Evolutionary conservation across 2,888 invertebrate species (phyloP).

Genomic region (Himalopsyche tibetana): DNA sequence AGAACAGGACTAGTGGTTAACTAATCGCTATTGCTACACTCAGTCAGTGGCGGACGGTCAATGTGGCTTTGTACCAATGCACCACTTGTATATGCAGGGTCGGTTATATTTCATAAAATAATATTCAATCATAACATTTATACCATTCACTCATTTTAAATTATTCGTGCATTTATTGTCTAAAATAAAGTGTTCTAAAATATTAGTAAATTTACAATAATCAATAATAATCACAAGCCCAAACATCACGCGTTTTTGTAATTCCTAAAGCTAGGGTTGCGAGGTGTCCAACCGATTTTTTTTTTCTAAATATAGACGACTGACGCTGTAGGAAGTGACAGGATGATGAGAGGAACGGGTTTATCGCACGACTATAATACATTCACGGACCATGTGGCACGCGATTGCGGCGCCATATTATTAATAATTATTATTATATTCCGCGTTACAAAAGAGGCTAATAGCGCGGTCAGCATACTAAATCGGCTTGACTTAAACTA

Average conservation of each 20-base stretch:
- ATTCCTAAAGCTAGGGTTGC: neutral
- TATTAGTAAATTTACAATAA: too few relatives aligned
- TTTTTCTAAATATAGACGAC: slow-evolving; percentile 13
- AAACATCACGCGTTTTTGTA: neutral
- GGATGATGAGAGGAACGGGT: neutral
- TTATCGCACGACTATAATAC: neutral
- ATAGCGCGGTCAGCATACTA: slow-evolving; percentile 1
- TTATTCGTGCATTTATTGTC: too few relatives aligned
- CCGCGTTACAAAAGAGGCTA: neutral
- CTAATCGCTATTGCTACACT: too few relatives aligned
- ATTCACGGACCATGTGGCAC: slow-evolving; percentile 20
- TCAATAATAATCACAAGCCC: too few relatives aligned
- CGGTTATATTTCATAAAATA: too few relatives aligned
- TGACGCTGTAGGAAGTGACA: slow-evolving; percentile 38
- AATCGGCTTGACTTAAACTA: neutral
- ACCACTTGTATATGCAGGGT: too few relatives aligned
- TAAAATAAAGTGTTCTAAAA: too few relatives aligned
- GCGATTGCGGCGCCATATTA: neutral
- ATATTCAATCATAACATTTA: too few relatives aligned
- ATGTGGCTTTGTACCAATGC: too few relatives aligned
- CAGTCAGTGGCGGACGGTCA: too few relatives aligned
- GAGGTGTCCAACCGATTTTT: neutral
- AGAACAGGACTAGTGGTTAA: too few relatives aligned
- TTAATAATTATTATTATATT: neutral
- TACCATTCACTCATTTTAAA: too few relatives aligned